Conservation (phyloP, 2,888 invertebrate genomes). For the Drosophila vallismaia region DNA sequence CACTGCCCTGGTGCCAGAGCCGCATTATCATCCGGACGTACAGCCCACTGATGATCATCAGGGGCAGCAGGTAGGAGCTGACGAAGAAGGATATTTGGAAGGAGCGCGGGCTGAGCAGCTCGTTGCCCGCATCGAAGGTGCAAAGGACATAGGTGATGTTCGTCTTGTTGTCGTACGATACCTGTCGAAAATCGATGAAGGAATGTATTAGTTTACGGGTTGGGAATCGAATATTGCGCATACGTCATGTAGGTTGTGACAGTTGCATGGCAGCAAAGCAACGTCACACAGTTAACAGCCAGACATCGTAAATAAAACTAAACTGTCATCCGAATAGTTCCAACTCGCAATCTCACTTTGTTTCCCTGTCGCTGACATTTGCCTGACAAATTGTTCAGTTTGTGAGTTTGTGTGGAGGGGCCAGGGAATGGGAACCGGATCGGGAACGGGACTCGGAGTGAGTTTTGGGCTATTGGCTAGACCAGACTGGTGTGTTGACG, state of each 20-base stretch:
- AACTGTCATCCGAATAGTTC: conserved; percentile 52
- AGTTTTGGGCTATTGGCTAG: conserved; percentile 23
- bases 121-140: conserved; percentile 86
- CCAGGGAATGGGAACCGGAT: neutral
- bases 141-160: conserved; percentile 74
- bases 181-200: conserved; percentile 35
- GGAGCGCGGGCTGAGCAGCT: conserved; percentile 82
- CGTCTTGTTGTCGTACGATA: conserved; percentile 83
- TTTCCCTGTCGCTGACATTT: conserved; percentile 29
- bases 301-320: conserved; percentile 39
- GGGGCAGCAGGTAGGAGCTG: conserved; percentile 93
- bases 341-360: conserved; percentile 39
- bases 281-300: conserved; percentile 40
- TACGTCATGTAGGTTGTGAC: conserved; percentile 48
- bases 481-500: conserved; percentile 26
- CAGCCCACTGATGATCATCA: conserved; percentile 92
- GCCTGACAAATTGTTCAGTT: conserved; percentile 40
- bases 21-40: conserved; percentile 95
- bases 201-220: conserved; percentile 2
- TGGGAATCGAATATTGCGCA: conserved; percentile 42
- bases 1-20: conserved; percentile 92
- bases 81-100: conserved; percentile 91
- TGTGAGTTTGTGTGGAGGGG: conserved; percentile 6
- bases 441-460: neutral
- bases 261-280: conserved; percentile 46